Evolutionary conservation across 2,888 invertebrate species (phyloP).

Genomic region (Rhopalosiphum nymphaeae): DNA sequence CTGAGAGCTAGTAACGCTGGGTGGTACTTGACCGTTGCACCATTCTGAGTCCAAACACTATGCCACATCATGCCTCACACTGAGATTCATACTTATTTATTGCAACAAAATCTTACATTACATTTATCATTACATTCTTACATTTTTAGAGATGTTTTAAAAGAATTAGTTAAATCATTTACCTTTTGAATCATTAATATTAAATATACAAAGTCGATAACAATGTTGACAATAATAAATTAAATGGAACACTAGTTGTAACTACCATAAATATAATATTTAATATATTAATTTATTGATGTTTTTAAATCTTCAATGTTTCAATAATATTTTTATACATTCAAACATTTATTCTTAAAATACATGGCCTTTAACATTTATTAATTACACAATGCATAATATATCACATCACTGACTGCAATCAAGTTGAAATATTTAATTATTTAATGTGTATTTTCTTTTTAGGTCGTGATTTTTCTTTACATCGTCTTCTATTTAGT

Average conservation of each 20-base stretch:
- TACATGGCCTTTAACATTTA: background rate
- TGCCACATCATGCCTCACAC: too few relatives aligned
- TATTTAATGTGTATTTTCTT: too few relatives aligned
- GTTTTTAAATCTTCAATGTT: background rate
- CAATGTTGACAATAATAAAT: background rate
- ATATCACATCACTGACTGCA: background rate
- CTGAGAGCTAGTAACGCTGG: too few relatives aligned
- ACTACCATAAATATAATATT: background rate
- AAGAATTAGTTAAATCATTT: background rate
- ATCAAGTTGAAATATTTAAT: too few relatives aligned
- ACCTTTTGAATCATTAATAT: background rate
- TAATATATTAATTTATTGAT: background rate
- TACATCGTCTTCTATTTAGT: background rate
- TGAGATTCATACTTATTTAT: background rate
- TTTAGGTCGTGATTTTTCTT: background rate
- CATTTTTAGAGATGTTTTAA: background rate
- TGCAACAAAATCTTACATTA: background rate
- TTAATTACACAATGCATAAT: background rate
- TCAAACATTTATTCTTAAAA: background rate
- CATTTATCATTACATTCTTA: too few relatives aligned
- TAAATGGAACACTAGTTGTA: background rate
- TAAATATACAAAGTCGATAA: background rate
- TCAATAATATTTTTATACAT: background rate
- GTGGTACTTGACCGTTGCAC: too few relatives aligned
- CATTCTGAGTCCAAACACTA: too few relatives aligned